Evolutionary conservation across 92 coral and sea anemone genomes (phyloP).

Genomic region (Phenganax stokvisi): DNA sequence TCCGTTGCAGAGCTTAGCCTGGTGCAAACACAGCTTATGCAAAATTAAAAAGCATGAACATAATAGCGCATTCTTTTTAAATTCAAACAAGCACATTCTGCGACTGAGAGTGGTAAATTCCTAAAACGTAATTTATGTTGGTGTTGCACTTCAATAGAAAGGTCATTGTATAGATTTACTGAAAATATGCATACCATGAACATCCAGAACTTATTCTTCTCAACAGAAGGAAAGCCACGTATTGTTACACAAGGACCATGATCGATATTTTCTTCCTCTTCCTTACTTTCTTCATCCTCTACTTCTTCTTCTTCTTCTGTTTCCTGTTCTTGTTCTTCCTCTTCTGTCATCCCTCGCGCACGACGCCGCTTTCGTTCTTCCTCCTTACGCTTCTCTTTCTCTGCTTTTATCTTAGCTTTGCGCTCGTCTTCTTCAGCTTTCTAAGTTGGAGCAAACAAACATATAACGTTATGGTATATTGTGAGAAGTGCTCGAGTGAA

Average conservation of each 20-base stretch:
- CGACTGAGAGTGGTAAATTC: too few relatives aligned
- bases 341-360: conserved; percentile 55
- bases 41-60: too few relatives aligned
- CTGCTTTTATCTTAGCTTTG: conserved; percentile 91
- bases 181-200: conserved; percentile 55
- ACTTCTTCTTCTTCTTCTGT: conserved; percentile 61
- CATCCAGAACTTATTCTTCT: conserved; percentile 77
- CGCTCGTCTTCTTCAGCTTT: conserved; percentile 91
- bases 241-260: conserved; percentile 65
- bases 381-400: conserved; percentile 81
- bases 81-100: too few relatives aligned
- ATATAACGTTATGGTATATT: too few relatives aligned
- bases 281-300: conserved; percentile 50
- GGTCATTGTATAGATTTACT: not conserved
- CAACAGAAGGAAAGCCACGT: conserved; percentile 79
- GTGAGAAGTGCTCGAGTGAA: not conserved
- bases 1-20: too few relatives aligned
- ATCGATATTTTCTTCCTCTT: conserved; percentile 55
- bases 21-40: too few relatives aligned
- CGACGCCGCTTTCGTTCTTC: conserved; percentile 84
- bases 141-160: not conserved
- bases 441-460: conserved; percentile 15
- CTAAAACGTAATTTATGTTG: too few relatives aligned
- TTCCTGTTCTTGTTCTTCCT: conserved; percentile 56
- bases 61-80: too few relatives aligned